Percentiles rank a stretch among this genome's conserved stretches.
Conservation (phyloP, 2,113 vertebrate genomes). For the Corydoras sp. region DNA sequence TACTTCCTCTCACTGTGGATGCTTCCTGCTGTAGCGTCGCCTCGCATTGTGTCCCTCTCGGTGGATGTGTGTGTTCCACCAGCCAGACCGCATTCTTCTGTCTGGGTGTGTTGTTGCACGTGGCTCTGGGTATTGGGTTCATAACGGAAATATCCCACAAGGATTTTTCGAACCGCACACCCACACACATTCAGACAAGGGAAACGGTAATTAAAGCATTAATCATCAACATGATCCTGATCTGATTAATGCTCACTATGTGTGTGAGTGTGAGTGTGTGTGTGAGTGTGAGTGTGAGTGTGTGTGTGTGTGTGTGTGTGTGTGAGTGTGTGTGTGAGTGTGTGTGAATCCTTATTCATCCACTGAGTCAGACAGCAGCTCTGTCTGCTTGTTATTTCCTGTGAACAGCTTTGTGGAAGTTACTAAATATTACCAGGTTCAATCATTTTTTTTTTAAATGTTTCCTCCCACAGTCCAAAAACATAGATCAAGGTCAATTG, state of each 20-base stretch:
- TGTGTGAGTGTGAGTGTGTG: background rate
- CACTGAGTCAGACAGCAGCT: no score
- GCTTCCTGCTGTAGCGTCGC: constrained; percentile 28
- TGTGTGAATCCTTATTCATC: background rate
- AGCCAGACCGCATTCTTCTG: constrained; percentile 59
- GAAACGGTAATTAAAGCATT: background rate
- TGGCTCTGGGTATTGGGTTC: constrained; percentile 48
- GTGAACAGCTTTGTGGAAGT: no score
- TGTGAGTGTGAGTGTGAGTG: background rate
- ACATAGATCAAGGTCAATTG: no score
- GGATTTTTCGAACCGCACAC: constrained; percentile 43
- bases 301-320: background rate
- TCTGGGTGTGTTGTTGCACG: constrained; percentile 54
- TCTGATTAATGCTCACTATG: background rate
- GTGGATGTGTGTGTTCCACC: constrained; percentile 28
- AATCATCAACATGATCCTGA: background rate
- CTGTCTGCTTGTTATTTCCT: no score
- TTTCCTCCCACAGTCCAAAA: no score
- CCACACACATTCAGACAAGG: background rate
- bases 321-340: no score
- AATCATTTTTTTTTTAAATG: no score
- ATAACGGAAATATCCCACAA: constrained; percentile 51
- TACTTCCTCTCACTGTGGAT: constrained; percentile 37
- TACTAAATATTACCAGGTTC: no score
- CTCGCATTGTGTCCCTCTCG: constrained; percentile 26